Base-by-base conservation (phyloP, 2,113 vertebrate genomes). In the Sylvilagus bachmani region DNA sequence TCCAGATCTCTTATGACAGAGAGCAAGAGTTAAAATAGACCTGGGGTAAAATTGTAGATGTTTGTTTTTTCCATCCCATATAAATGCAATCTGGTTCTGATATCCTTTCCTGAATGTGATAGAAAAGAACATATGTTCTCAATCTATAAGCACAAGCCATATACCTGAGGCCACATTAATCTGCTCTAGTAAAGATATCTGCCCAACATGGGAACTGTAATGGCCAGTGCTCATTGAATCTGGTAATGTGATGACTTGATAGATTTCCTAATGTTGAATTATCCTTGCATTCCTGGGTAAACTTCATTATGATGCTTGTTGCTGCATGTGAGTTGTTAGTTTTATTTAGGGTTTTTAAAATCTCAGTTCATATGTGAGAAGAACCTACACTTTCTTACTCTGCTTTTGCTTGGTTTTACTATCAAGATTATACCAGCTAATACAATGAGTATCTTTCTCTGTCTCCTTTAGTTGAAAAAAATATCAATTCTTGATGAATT, bases 121-220 rank as follows among this genome's bases (percentile, higher is more conserved):
- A 80, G 33, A 66, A 85, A 89, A 92, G 6, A 78, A 64, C 19
- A 93, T 21, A 95, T 58, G 44, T 93, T 90, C 17, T 58, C 66
- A 85, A 80, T 67, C 24, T 29, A 38, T 93, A 33, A 7, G 5
- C 5, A 66, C 33, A 49, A 75, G 61, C 13, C 22, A 58, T 80
- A 11, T 74, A 86, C 6, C 19, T 61, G 29, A 92, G 19, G 64
- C 11, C 71, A 89, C 12, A 73, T 84, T 84, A 79, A 73, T 73
- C 31, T 84, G 55, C 17, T 44, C 55, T 78, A 66, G n/a, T 84
- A 66, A 77, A 83, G 29, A 74, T 74, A 81, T 19, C 49, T 93
- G 38, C 31, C 9, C 31, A 81, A 86, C 13, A 86, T 38, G 14
- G 31, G 31, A 86, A 80, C 2, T 31, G 3, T 25, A 75, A 55